Conservation (phyloP, 2,113 vertebrate genomes). For the Lepus americanus region DNA sequence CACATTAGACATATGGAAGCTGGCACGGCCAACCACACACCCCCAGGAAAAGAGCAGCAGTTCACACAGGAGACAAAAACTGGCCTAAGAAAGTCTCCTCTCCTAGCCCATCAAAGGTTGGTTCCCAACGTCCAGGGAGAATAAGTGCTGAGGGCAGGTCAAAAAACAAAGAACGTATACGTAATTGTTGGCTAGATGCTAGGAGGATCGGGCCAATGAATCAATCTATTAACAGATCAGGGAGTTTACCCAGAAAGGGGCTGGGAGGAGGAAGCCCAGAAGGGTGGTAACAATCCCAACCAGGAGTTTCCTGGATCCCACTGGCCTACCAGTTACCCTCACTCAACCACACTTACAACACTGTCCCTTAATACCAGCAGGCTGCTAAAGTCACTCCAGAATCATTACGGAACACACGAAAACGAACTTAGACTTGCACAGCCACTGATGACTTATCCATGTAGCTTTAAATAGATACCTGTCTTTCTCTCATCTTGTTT, state of each 20-base stretch:
- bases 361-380: not conserved
- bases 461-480: not conserved
- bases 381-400: not conserved
- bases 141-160: constrained; percentile 35
- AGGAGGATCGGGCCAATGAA: not conserved
- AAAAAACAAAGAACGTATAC: not conserved
- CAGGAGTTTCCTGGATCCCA: not conserved
- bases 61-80: not conserved
- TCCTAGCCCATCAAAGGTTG: not conserved
- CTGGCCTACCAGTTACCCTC: not conserved
- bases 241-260: constrained; percentile 30
- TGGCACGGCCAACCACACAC: not conserved
- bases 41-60: not conserved
- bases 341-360: not conserved
- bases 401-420: not conserved
- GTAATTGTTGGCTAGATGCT: not conserved
- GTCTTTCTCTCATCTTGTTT: not conserved
- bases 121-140: not conserved
- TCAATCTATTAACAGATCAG: constrained; percentile 39
- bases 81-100: not conserved
- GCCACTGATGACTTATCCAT: not conserved
- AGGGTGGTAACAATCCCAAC: not conserved
- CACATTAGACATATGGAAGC: not conserved
- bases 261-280: not conserved
- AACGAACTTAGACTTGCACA: not conserved